Evolutionary conservation across 2,113 vertebrate species (phyloP).

Genomic region (Psammodynastes pulverulentus): DNA sequence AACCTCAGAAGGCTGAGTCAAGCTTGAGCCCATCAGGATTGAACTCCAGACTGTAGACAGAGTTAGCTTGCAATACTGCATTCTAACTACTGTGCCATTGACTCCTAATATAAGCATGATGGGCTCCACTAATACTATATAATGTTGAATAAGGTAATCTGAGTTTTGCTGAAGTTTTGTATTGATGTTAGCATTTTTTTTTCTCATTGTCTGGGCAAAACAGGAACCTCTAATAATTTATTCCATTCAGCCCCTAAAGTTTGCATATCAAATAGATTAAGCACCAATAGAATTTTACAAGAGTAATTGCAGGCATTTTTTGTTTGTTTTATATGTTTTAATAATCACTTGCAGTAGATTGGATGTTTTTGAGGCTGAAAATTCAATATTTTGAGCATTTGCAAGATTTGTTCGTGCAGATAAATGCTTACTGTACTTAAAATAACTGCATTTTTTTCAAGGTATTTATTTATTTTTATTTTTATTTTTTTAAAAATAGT

Average conservation of each 20-base stretch:
- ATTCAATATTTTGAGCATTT: background rate
- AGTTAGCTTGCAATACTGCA: too few relatives aligned
- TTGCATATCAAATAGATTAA: background rate
- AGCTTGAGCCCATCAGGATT: background rate
- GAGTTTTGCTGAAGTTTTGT: background rate
- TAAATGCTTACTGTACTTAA: background rate
- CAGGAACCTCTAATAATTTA: background rate
- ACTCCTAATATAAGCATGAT: background rate
- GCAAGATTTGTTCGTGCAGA: background rate
- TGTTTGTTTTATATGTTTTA: background rate
- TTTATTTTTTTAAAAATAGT: too few relatives aligned
- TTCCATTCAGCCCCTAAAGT: background rate
- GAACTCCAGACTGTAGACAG: too few relatives aligned
- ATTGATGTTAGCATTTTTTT: background rate
- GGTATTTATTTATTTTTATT: background rate
- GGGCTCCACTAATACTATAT: background rate
- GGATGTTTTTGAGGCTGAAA: background rate
- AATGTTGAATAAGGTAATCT: background rate
- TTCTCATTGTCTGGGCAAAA: background rate
- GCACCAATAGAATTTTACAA: background rate
- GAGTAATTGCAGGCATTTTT: background rate
- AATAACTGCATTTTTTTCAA: background rate
- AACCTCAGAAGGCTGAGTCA: background rate
- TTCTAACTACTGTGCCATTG: too few relatives aligned
- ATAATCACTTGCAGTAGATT: background rate